phyloP scores from a whole-genome alignment of 2,888 invertebrate species.

The Cerastis leucographa region DNA sequence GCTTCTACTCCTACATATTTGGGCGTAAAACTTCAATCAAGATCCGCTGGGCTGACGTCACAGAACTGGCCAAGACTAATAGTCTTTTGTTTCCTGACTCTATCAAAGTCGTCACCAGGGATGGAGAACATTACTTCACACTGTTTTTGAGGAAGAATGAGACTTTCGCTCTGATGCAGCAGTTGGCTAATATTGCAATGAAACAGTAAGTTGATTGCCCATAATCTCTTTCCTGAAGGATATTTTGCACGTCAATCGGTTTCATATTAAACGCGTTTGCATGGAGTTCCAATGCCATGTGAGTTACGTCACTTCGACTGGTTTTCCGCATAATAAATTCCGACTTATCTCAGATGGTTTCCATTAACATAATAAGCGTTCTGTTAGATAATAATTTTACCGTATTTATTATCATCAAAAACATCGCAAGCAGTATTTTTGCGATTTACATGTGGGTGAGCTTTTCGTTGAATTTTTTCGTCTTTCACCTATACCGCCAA shows the following conservation, averaged over 20 bases:
- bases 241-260: slow-evolving; percentile 8
- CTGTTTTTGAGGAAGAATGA: slow-evolving; percentile 97
- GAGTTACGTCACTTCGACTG: slow-evolving; percentile 28
- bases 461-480: background rate
- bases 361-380: slow-evolving; percentile 26
- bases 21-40: slow-evolving; percentile 97
- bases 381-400: background rate
- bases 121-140: slow-evolving; percentile 97
- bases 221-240: background rate
- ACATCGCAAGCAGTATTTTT: background rate
- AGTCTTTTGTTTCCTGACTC: slow-evolving; percentile 95
- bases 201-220: slow-evolving; percentile 92
- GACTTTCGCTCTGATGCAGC: slow-evolving; percentile 97
- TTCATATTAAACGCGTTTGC: slow-evolving; percentile 9
- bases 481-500: background rate
- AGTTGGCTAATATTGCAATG: slow-evolving; percentile 99
- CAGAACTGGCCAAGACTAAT: slow-evolving; percentile 94
- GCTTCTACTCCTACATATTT: slow-evolving; percentile 98
- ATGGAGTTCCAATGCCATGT: background rate
- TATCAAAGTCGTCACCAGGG: slow-evolving; percentile 96
- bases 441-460: background rate
- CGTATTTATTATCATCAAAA: background rate
- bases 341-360: slow-evolving; percentile 24
- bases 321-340: slow-evolving; percentile 40
- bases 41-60: slow-evolving; percentile 97